Conservation (phyloP, 2,888 invertebrate genomes). For the Tiphia femorata region DNA sequence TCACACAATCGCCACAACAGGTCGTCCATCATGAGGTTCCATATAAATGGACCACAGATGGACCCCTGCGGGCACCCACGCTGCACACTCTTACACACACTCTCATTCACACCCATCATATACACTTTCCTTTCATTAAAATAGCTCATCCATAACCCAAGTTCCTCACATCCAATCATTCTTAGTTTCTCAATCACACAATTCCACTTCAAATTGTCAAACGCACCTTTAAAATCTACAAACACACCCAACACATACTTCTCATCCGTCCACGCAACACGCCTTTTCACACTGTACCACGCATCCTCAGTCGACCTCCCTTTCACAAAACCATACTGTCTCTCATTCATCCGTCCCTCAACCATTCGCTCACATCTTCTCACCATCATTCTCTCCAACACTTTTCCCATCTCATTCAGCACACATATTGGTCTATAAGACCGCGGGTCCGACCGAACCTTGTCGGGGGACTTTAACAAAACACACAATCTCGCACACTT, state of each 20-base stretch:
- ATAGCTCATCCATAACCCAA: too few relatives aligned
- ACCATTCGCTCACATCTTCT: neutral
- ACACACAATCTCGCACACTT: neutral
- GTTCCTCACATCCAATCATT: too few relatives aligned
- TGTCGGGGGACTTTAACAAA: neutral
- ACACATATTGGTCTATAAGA: constrained; percentile 9
- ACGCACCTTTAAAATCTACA: too few relatives aligned
- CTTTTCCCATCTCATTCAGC: constrained; percentile 3
- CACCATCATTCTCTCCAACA: constrained; percentile 7
- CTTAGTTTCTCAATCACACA: too few relatives aligned
- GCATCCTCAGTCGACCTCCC: constrained; percentile 2
- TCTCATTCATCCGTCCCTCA: neutral
- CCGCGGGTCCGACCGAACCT: neutral
- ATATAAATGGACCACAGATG: too few relatives aligned
- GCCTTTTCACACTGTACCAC: neutral
- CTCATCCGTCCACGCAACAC: neutral
- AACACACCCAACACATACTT: constrained; percentile 13
- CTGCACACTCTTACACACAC: too few relatives aligned
- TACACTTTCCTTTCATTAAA: too few relatives aligned
- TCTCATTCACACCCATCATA: too few relatives aligned
- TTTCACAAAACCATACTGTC: neutral
- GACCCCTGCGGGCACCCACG: too few relatives aligned
- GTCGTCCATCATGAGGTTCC: too few relatives aligned
- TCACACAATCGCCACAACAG: too few relatives aligned
- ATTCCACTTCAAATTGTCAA: too few relatives aligned